Conservation (phyloP, 2,113 vertebrate genomes). For the Pluvianellus socialis region DNA sequence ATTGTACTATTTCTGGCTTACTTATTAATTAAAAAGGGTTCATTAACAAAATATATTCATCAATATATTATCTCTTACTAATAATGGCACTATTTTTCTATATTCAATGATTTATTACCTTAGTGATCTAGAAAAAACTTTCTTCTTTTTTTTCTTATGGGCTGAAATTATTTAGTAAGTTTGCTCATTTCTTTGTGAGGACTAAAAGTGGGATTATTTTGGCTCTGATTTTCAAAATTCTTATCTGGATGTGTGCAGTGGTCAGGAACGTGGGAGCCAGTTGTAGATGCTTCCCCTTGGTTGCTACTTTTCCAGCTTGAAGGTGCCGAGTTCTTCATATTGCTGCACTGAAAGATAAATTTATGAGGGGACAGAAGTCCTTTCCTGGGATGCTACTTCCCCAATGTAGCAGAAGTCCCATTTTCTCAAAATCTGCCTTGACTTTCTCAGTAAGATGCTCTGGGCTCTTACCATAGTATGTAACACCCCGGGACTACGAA, state of each 20-base stretch:
- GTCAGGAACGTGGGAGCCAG: background rate
- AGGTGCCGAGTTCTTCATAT: background rate
- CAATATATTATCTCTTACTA: background rate
- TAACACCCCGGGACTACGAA: background rate
- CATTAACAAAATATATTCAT: slow-evolving; percentile 13
- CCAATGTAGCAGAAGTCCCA: background rate
- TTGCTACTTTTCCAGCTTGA: background rate
- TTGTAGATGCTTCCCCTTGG: background rate
- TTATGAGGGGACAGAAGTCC: background rate
- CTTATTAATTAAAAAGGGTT: slow-evolving; percentile 43
- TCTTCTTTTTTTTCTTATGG: background rate
- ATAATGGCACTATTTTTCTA: background rate
- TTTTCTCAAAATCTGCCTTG: background rate
- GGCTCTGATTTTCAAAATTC: background rate
- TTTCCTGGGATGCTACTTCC: background rate
- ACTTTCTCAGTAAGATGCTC: background rate
- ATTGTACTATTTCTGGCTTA: slow-evolving; percentile 32
- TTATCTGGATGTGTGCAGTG: background rate
- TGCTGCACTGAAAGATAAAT: background rate
- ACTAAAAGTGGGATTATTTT: background rate
- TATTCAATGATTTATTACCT: background rate
- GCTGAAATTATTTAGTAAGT: background rate
- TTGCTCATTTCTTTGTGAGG: background rate
- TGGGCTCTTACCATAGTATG: background rate
- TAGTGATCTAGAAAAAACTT: background rate